Evolutionary conservation across 2,888 invertebrate species (phyloP).

Genomic region (Osedax frankpressi): DNA sequence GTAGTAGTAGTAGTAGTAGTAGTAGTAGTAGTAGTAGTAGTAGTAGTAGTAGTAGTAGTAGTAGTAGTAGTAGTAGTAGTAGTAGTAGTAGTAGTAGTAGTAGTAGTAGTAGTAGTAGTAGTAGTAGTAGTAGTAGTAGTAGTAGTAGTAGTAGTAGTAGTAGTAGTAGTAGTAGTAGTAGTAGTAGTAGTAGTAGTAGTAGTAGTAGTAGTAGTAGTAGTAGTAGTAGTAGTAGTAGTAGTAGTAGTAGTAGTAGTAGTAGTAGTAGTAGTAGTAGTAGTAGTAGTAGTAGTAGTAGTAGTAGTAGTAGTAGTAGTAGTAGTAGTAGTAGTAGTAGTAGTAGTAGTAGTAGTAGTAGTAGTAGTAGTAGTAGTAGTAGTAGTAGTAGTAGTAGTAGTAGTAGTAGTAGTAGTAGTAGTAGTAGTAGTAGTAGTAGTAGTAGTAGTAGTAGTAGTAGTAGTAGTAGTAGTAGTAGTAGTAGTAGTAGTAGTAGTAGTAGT

Average conservation of each 20-base stretch:
- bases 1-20: not conserved
- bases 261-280: not conserved
- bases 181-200: not conserved
- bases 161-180: not conserved
- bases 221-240: not conserved
- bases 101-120: not conserved
- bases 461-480: slow-evolving; percentile 17
- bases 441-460: slow-evolving; percentile 17
- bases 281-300: slow-evolving; percentile 15
- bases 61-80: not conserved
- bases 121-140: not conserved
- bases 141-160: not conserved
- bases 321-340: slow-evolving; percentile 16
- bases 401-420: slow-evolving; percentile 18
- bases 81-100: not conserved
- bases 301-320: slow-evolving; percentile 17
- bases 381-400: slow-evolving; percentile 16
- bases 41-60: not conserved
- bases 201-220: not conserved
- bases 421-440: slow-evolving; percentile 16
- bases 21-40: not conserved
- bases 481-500: slow-evolving; percentile 17
- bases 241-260: not conserved
- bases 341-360: slow-evolving; percentile 16
- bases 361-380: slow-evolving; percentile 15